Base-by-base conservation (phyloP, 1,140 invertebrate species). In the Myzus persicae region DNA sequence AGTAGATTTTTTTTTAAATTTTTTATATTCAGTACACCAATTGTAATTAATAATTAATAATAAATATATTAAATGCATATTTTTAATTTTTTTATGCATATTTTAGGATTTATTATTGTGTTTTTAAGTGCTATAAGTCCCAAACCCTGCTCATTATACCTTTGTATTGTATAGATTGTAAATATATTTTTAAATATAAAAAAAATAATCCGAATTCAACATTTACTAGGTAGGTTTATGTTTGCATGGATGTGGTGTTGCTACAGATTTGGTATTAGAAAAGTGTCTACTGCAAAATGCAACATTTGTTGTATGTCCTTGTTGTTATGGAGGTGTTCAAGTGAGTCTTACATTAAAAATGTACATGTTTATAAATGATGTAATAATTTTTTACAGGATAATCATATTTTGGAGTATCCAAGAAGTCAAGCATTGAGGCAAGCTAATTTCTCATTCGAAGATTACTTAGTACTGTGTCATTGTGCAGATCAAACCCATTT, bases 241-340 rank as follows among this genome's bases (percentile, higher is more conserved):
- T 26, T 95, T 99, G 84, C 99, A 99, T 96, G 98, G 98, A 6
- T 99, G 99, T 95, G 99, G 99, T 31, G 97, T 98, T 24, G 98
- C 98, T 8, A 99, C 98, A 26, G 99, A 99, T 95, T 96, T 99
- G 93, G 98, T 99, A 1, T 95, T 99, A 88, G 96, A 98, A 94
- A 97, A 97, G 94, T 99, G 98, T 95, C 96, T 98, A 6, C 95
- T 96, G 42, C 96, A 96, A 31, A 96, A 96, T 90, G 98, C 98
- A 1, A 96, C 97, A 93, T 99, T 99, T 96, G 97, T 99, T 8
- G 96, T 98, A 93, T 99, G 98, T 95, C 98, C 98, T 2, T 99
- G 99, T 95, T 99, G 98, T 95, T 99, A 99, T 95, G 99, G 99
- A 9, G 97, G 97, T 6, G 96, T 99, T 81, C 97, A 97, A 94